Evolutionary conservation across 2,113 vertebrate genomes (phyloP), one percentile per base, ranked within the genome.

Genomic region (Dipodomys merriami): DNA sequence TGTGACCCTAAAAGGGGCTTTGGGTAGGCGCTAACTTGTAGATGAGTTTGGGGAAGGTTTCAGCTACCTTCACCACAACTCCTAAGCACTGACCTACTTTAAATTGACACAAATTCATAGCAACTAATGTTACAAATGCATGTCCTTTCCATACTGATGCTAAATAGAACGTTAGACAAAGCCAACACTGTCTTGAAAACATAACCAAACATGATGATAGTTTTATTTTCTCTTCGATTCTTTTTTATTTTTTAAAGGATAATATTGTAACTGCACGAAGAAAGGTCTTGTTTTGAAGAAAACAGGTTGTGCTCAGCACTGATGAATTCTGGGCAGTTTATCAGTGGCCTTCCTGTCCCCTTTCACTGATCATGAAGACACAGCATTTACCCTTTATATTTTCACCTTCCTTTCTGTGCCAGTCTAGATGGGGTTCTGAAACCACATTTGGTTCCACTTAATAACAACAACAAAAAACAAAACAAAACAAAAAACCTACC

Each of bases 401-500:
- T 90, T 97, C 97, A 97, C 97, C 96, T 97, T 95, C 74, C 81
- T 95, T 96, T 97, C 72, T 64, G 96, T 97, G 89, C 96, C 94
- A 91, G 86, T 94, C 98, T 96, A 96, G 96, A 97, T 96, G 97
- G 97, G 95, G 96, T 94, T 97, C 97, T 95, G 94, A 96, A 95
- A 98, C 96, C 7, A 86, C 96, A 95, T 92, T 96, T 92, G 60
- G 84, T 97, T 84, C 96, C 95, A 93, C 98, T 98, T 98, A 98
- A 98, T 98, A 12, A 9, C 15, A 57, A 57, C 3, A 57, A 13
- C 12, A 13, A 57, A 57, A 57, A 93, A 98, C 35, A 98, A 97
- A 98, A 97, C 97, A 95, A 83, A 44, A 96, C 96, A 96, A 98
- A 97, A 98, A 98, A 98, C 97, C 94, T 97, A 89, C 93, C 94